Evolutionary conservation across 2,113 vertebrate species (phyloP).

Genomic region (Notarius quadriscutis): DNA sequence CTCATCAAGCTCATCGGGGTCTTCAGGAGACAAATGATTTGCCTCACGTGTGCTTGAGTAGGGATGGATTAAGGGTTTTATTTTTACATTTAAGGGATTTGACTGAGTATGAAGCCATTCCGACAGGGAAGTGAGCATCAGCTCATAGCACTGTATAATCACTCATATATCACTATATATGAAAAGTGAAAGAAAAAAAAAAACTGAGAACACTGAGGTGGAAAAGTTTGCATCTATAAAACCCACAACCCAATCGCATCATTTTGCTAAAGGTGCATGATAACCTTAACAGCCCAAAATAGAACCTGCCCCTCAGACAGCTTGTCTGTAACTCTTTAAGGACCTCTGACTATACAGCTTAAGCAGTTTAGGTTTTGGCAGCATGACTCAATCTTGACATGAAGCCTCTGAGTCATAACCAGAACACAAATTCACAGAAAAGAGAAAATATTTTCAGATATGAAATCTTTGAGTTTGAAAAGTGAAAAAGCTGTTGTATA

Average conservation of each 20-base stretch:
- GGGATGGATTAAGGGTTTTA: not conserved
- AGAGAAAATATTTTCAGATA: not conserved
- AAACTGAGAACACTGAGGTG: not conserved
- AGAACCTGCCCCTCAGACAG: not conserved
- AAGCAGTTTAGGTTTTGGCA: not conserved
- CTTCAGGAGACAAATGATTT: not conserved
- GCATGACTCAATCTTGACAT: conserved; percentile 17
- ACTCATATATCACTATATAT: not conserved
- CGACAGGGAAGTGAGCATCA: not conserved
- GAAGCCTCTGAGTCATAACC: not conserved
- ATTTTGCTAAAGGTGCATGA: not conserved
- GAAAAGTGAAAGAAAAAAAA: not conserved
- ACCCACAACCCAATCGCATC: not conserved
- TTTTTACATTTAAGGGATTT: not conserved
- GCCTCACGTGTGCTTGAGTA: not conserved
- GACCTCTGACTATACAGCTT: not conserved
- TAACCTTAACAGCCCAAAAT: not conserved
- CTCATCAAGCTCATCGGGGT: not conserved
- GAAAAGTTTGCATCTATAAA: not conserved
- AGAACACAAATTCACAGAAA: conserved; percentile 1
- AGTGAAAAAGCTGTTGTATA: conserved; percentile 2
- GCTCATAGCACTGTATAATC: not conserved
- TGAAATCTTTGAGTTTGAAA: not conserved
- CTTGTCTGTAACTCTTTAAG: not conserved
- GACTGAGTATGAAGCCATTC: not conserved